Conservation (phyloP, 2,888 invertebrate genomes). For the Dynastes tityus region DNA sequence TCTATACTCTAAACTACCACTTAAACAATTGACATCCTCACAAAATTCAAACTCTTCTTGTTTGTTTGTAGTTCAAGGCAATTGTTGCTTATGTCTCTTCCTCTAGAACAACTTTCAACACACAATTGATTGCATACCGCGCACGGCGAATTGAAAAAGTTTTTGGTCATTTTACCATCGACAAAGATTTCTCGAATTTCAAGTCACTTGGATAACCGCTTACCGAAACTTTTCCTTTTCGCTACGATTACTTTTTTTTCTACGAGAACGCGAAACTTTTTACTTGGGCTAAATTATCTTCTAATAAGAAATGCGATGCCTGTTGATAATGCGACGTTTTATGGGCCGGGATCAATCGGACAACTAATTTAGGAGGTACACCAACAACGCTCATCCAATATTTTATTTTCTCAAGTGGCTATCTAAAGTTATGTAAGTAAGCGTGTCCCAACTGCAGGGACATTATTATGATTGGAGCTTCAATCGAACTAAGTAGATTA, state of each 20-base stretch:
- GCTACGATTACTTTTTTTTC: not conserved
- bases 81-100: too few relatives aligned
- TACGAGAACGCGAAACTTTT: not conserved
- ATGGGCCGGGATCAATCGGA: not conserved
- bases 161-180: conserved; percentile 1
- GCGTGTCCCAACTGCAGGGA: conserved; percentile 5
- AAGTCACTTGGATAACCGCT: conserved; percentile 14
- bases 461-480: conserved; percentile 36
- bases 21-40: too few relatives aligned
- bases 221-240: conserved; percentile 4
- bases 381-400: not conserved
- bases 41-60: too few relatives aligned
- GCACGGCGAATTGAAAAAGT: conserved; percentile 38
- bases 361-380: conserved; percentile 7
- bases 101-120: not conserved
- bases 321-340: not conserved
- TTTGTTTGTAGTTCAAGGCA: too few relatives aligned
- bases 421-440: conserved; percentile 16
- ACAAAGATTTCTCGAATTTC: not conserved
- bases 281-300: conserved; percentile 2
- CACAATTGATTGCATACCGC: not conserved
- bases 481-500: conserved; percentile 32
- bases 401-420: conserved; percentile 35
- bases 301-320: conserved; percentile 26
- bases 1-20: too few relatives aligned